Evolutionary conservation across 1,140 invertebrate genomes (phyloP).

Genomic region (Acyrthosiphon pisum): DNA sequence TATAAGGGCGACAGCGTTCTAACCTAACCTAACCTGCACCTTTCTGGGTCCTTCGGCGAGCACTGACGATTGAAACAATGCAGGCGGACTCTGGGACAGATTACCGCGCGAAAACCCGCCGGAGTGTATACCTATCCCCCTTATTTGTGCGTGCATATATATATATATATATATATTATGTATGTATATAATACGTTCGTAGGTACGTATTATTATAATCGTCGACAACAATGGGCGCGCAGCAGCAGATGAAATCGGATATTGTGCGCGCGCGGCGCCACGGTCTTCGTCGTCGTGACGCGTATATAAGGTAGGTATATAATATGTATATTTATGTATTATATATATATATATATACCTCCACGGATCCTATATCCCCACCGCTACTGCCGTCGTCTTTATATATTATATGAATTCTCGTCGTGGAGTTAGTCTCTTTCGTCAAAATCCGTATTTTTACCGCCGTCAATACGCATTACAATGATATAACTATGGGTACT

Average conservation of each 20-base stretch:
- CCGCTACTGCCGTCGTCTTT: not conserved
- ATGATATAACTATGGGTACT: not conserved
- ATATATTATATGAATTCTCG: not conserved
- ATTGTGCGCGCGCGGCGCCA: conserved; percentile 49
- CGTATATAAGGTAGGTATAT: not conserved
- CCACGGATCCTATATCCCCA: not conserved
- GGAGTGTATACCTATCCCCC: not conserved
- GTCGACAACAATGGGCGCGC: conserved; percentile 32
- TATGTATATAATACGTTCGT: not conserved
- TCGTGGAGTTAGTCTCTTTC: not conserved
- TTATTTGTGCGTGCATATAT: not conserved
- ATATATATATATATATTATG: not conserved
- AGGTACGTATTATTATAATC: not conserved
- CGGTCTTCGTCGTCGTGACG: conserved; percentile 15
- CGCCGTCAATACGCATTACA: not conserved
- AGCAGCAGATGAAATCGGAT: conserved; percentile 51
- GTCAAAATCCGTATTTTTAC: conserved; percentile 21
- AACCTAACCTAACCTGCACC: not conserved
- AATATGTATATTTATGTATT: not conserved
- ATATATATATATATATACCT: not conserved
- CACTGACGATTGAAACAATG: not conserved
- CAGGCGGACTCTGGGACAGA: not conserved
- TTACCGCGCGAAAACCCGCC: not conserved
- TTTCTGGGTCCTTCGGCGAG: not conserved
- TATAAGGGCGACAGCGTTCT: not conserved